Percentiles rank a stretch among this genome's conserved stretches.
Conservation (phyloP, 2,113 vertebrate species). For the Rhipidura dahli region DNA sequence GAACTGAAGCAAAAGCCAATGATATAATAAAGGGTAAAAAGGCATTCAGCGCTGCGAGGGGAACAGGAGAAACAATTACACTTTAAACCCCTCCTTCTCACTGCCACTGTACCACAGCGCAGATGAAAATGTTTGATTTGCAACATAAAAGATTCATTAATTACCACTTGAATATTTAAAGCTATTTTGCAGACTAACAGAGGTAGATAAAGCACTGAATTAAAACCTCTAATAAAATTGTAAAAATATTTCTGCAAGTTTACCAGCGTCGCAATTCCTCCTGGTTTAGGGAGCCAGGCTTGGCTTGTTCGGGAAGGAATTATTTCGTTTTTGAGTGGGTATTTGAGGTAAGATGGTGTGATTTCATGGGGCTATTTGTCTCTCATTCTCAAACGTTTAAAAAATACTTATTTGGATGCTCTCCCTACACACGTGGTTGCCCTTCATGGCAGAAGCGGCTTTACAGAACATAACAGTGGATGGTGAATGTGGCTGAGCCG, state of each 20-base stretch:
- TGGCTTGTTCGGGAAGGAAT: constrained; percentile 11
- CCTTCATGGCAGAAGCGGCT: not conserved
- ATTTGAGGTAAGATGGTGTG: constrained; percentile 22
- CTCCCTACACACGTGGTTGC: not conserved
- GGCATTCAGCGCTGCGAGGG: constrained; percentile 44
- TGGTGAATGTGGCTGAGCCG: not conserved
- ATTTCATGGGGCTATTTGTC: not conserved
- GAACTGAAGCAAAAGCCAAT: constrained; percentile 31
- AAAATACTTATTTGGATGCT: constrained; percentile 42
- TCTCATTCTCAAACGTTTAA: constrained; percentile 59
- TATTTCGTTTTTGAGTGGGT: constrained; percentile 28
- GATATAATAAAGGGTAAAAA: constrained; percentile 47
- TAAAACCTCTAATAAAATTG: constrained; percentile 83
- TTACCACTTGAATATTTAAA: constrained; percentile 85
- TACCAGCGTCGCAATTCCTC: constrained; percentile 57
- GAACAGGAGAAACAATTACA: constrained; percentile 64
- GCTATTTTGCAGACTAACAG: constrained; percentile 80
- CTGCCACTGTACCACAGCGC: constrained; percentile 49
- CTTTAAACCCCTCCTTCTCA: constrained; percentile 63
- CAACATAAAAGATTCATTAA: constrained; percentile 84
- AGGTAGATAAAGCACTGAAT: constrained; percentile 78
- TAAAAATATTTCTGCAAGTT: constrained; percentile 79
- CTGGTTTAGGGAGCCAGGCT: constrained; percentile 51
- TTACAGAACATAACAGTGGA: not conserved
- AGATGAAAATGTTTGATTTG: constrained; percentile 82